These are phyloP conservation scores for Isurus oxyrinchus DNA, from an alignment of 2,113 vertebrate genomes.

Conservation along the genomic window DNA sequence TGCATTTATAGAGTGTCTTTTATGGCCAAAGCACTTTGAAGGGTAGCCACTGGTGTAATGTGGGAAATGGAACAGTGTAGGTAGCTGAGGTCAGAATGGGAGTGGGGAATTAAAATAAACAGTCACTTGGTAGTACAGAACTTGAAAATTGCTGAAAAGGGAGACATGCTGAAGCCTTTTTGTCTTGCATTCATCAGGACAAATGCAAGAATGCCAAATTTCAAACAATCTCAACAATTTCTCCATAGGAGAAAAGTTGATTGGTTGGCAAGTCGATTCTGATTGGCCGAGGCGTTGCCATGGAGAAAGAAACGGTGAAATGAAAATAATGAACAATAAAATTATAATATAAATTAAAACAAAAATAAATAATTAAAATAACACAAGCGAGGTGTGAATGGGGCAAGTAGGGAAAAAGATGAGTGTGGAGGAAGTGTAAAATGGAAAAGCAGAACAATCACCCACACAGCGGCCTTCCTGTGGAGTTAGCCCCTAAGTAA, in stretches of 20 bases:
- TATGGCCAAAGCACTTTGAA: background rate
- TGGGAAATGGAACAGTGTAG: too few relatives aligned
- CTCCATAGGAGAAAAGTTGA: too few relatives aligned
- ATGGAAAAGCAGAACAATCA: background rate
- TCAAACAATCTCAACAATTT: background rate
- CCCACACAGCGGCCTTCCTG: too few relatives aligned
- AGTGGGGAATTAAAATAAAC: background rate
- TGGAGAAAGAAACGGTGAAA: background rate
- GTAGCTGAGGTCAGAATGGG: background rate
- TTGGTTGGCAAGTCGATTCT: too few relatives aligned
- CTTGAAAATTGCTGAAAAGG: background rate
- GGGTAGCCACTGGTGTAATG: too few relatives aligned
- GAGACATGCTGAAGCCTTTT: too few relatives aligned
- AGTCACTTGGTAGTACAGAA: background rate
- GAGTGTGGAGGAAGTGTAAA: background rate
- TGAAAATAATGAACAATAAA: background rate
- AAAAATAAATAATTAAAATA: background rate
- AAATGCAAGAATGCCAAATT: background rate
- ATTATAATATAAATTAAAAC: background rate
- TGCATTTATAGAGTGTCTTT: too few relatives aligned
- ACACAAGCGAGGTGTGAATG: background rate
- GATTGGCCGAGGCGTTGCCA: too few relatives aligned
- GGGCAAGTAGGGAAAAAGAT: background rate
- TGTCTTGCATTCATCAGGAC: background rate
- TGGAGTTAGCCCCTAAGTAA: conserved; percentile 38